Evolutionary conservation across 37 sponge, comb jelly and placozoan species (phyloP).

Genomic region (Chondrilla cf. caribensis): DNA sequence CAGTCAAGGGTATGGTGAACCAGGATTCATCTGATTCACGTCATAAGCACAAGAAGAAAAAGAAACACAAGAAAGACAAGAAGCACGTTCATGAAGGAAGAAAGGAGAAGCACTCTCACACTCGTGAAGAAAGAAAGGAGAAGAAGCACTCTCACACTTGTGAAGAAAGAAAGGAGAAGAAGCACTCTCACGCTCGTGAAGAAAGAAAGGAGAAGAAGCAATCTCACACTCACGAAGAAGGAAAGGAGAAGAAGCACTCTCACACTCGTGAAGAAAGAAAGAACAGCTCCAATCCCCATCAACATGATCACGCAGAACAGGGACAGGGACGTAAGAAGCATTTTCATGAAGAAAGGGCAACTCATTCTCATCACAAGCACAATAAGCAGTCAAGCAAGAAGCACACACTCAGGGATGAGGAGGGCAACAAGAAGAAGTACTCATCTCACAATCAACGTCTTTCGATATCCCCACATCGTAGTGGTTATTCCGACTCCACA

Average conservation of each 20-base stretch:
- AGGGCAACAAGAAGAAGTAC: not conserved
- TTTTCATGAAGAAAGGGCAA: too few species aligned
- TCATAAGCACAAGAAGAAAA: constrained; percentile 18
- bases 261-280: not conserved
- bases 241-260: not conserved
- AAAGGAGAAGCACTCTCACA: not conserved
- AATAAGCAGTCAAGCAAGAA: too few species aligned
- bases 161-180: constrained; percentile 10
- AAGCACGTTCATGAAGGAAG: not conserved
- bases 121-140: constrained; percentile 13
- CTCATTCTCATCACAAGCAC: too few species aligned
- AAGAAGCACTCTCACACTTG: constrained; percentile 13
- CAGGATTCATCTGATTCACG: not conserved
- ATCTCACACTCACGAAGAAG: not conserved
- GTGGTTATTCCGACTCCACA: too few species aligned
- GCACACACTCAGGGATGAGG: not conserved
- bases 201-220: not conserved
- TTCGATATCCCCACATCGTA: too few species aligned
- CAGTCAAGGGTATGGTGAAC: too few species aligned
- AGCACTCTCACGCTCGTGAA: not conserved
- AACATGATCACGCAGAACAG: too few species aligned
- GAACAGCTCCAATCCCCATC: too few species aligned
- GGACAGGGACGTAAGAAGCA: too few species aligned
- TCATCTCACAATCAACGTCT: too few species aligned
- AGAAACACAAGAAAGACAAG: constrained; percentile 28